These are phyloP conservation scores for Vanessa atalanta DNA, from an alignment of 1,140 invertebrate genomes.

Conservation along the genomic window DNA sequence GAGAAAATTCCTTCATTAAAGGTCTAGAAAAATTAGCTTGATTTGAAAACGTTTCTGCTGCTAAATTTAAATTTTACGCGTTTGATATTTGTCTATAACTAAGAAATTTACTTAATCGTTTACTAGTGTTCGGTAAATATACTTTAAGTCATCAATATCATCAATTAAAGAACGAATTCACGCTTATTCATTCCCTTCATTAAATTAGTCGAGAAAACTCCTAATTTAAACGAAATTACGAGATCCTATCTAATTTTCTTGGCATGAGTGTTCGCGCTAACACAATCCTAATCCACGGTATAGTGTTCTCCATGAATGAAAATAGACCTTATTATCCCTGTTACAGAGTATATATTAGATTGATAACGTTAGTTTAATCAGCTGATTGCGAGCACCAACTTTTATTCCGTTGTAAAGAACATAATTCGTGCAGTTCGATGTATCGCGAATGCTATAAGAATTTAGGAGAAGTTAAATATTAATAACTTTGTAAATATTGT, in stretches of 20 bases:
- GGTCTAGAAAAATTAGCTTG: constrained; percentile 16
- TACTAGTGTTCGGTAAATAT: too few relatives aligned
- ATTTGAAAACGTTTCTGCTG: constrained; percentile 1
- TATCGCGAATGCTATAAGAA: neutral
- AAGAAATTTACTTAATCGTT: too few relatives aligned
- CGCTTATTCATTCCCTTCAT: neutral
- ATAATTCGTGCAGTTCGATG: constrained; percentile 38
- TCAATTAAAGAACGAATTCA: neutral
- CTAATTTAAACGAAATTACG: constrained; percentile 56
- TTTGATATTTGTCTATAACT: neutral
- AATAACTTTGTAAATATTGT: too few relatives aligned
- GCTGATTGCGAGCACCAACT: constrained; percentile 46
- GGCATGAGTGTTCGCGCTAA: constrained; percentile 50
- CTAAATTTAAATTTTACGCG: neutral
- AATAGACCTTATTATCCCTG: constrained; percentile 22
- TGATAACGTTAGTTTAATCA: constrained; percentile 41
- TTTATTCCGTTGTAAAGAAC: constrained; percentile 49
- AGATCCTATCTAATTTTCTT: constrained; percentile 54
- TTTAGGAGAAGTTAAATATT: neutral
- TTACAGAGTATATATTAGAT: constrained; percentile 31
- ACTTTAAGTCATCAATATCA: neutral
- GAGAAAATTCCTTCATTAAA: constrained; percentile 5
- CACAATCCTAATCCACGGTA: constrained; percentile 37
- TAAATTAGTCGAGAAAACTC: constrained; percentile 45
- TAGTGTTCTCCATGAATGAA: constrained; percentile 17